These are phyloP conservation scores for Nyctalus aviator DNA, from an alignment of 2,797 vertebrate species.

Conservation along the genomic window DNA sequence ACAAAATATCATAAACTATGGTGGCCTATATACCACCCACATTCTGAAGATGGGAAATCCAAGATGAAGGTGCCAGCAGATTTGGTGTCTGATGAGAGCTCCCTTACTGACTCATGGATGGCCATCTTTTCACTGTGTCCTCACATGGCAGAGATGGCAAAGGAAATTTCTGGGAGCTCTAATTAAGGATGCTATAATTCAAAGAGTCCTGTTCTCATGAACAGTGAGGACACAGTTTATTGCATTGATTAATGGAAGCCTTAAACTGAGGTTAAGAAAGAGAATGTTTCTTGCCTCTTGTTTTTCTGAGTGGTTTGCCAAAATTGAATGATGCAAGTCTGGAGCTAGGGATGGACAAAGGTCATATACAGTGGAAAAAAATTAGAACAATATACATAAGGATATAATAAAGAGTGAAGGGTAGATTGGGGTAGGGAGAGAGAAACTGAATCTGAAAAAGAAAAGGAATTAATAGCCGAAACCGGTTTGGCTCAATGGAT, in stretches of 20 bases:
- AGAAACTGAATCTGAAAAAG: neutral
- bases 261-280: neutral
- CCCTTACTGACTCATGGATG: neutral
- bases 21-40: neutral
- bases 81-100: neutral
- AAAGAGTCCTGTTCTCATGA: neutral
- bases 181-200: neutral
- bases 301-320: neutral
- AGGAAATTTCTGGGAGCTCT: neutral
- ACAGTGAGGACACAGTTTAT: neutral
- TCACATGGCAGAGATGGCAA: neutral
- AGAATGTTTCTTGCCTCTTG: neutral
- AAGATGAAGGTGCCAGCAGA: too few relatives aligned
- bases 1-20: neutral
- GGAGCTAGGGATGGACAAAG: neutral
- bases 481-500: too few relatives aligned
- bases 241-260: neutral
- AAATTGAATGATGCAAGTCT: neutral
- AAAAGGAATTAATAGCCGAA: constrained; percentile 32
- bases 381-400: neutral
- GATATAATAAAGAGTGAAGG: neutral
- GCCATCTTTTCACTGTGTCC: neutral
- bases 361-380: neutral
- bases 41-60: neutral
- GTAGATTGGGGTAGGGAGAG: neutral